A percentile compares a stretch with the other conserved stretches of the same genome.
These are phyloP conservation scores for Paraplagusia blochii DNA, from an alignment of 2,113 vertebrate species.

Conservation along the genomic window DNA sequence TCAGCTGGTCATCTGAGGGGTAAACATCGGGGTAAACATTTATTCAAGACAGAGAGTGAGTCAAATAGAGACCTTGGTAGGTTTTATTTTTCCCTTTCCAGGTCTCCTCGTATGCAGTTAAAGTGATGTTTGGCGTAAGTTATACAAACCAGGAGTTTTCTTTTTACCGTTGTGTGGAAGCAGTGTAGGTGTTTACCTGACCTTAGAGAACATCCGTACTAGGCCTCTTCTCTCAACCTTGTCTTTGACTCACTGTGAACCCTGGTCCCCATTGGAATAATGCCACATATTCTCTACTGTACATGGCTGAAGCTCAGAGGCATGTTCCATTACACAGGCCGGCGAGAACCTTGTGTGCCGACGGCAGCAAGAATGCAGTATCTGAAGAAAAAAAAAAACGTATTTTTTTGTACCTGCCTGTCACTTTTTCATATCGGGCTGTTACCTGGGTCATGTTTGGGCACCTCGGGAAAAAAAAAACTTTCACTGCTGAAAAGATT, in stretches of 20 bases:
- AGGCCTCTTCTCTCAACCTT: constrained; percentile 5
- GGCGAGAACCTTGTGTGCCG: not conserved
- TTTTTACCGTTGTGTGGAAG: too few species aligned
- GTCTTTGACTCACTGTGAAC: constrained; percentile 8
- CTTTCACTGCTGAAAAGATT: constrained; percentile 6
- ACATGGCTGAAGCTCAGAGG: not conserved
- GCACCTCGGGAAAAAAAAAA: constrained; percentile 23
- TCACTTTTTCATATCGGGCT: not conserved
- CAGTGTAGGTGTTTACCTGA: not conserved
- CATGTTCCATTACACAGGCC: not conserved
- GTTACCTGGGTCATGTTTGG: constrained; percentile 34
- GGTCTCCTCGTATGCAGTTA: not conserved
- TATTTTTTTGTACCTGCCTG: constrained; percentile 18
- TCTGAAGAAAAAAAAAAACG: constrained; percentile 12
- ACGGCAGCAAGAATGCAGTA: constrained; percentile 3
- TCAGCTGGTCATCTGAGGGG: constrained; percentile 27
- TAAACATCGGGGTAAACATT: constrained; percentile 57
- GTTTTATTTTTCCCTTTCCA: not conserved
- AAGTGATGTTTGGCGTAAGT: not conserved
- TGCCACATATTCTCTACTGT: not conserved
- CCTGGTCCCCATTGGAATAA: not conserved
- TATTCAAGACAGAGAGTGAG: constrained; percentile 38
- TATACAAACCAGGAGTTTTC: not conserved
- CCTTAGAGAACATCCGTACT: not conserved
- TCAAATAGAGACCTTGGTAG: constrained; percentile 14